Evolutionary conservation across 2,888 invertebrate species (phyloP).

Genomic region (Erebia palarica): DNA sequence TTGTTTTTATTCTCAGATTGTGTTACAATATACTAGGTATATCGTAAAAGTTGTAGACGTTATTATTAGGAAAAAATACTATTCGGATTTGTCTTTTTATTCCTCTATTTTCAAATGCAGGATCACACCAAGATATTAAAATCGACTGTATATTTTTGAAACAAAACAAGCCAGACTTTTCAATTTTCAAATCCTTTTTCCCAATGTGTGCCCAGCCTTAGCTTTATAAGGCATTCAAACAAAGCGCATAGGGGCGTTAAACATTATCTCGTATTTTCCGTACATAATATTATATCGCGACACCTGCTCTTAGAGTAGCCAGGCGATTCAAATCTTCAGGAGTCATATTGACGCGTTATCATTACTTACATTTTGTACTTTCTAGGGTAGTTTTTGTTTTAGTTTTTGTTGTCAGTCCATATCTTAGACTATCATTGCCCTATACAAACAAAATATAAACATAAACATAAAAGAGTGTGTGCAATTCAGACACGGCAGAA

Average conservation of each 20-base stretch:
- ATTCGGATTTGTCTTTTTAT: no score
- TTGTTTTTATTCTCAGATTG: no score
- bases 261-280: conserved; percentile 18
- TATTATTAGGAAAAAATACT: no score
- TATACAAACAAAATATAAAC: no score
- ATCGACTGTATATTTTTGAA: not conserved
- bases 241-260: conserved; percentile 16
- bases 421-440: no score
- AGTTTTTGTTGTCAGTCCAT: not conserved
- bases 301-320: conserved; percentile 8
- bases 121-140: no score
- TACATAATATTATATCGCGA: conserved; percentile 10
- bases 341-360: no score
- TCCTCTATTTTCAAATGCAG: no score
- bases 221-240: conserved; percentile 3
- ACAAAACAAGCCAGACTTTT: not conserved
- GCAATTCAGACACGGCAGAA: no score
- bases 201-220: conserved; percentile 1
- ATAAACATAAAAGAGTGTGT: no score
- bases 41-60: no score
- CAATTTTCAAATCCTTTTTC: not conserved
- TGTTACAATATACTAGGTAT: no score
- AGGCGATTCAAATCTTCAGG: not conserved
- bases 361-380: not conserved
- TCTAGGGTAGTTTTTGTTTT: not conserved